These are phyloP conservation scores for Andrena haemorrhoa DNA, from an alignment of 2,888 invertebrate genomes.

Conservation along the genomic window DNA sequence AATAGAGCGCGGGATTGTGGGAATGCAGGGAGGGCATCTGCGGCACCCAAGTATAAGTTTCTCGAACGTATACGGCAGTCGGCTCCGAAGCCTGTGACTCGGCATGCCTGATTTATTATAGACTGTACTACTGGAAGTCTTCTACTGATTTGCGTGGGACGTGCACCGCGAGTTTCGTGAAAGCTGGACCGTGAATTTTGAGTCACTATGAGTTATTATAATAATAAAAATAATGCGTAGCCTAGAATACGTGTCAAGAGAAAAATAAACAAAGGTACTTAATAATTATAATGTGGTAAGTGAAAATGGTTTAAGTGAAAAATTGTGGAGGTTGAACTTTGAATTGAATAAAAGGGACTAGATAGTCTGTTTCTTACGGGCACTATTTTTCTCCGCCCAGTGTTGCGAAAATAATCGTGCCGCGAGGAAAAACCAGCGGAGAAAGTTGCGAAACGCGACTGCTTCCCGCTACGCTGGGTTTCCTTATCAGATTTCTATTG, in stretches of 20 bases:
- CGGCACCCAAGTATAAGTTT: neutral
- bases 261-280: too few species aligned
- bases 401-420: neutral
- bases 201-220: too few species aligned
- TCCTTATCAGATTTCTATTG: constrained; percentile 20
- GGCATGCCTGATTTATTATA: too few species aligned
- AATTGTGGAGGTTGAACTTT: neutral
- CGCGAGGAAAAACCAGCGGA: neutral
- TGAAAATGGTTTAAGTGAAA: neutral
- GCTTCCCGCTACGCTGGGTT: neutral
- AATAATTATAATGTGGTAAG: too few species aligned
- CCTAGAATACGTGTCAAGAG: too few species aligned
- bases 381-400: neutral
- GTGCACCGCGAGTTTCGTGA: too few species aligned
- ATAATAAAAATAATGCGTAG: too few species aligned
- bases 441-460: neutral
- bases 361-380: neutral
- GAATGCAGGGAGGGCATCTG: too few species aligned
- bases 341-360: neutral
- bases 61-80: neutral
- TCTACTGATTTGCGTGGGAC: too few species aligned
- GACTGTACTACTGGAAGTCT: too few species aligned
- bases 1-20: neutral
- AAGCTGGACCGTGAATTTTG: too few species aligned
- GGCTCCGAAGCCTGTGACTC: too few species aligned